A percentile compares a stretch with the other conserved stretches of the same genome.
These are phyloP conservation scores for Arvicola amphibius DNA, from an alignment of 2,797 vertebrate genomes.

Conservation along the genomic window DNA sequence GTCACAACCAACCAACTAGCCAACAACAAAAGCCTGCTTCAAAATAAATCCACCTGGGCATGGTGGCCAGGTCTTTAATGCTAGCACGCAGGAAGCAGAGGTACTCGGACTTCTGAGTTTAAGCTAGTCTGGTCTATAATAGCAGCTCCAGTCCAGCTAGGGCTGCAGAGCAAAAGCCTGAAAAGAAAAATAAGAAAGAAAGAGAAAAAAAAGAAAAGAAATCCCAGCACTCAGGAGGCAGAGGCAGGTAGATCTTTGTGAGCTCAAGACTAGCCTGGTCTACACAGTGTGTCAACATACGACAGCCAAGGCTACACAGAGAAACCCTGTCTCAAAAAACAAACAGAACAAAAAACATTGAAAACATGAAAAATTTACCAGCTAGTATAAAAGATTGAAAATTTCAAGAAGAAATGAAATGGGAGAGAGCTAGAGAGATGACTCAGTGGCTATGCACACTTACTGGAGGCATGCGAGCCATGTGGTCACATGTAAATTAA, in stretches of 20 bases:
- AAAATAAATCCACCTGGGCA: background rate
- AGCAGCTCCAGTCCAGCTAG: background rate
- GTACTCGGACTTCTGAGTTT: background rate
- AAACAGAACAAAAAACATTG: background rate
- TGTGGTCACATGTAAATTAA: background rate
- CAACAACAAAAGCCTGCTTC: background rate
- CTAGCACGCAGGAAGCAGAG: background rate
- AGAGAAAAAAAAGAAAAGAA: background rate
- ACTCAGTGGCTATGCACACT: background rate
- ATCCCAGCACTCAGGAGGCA: background rate
- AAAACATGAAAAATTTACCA: background rate
- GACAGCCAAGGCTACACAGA: background rate
- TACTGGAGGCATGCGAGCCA: background rate
- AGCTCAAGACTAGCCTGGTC: background rate
- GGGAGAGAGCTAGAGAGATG: background rate
- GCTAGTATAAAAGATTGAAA: background rate
- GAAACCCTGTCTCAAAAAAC: background rate
- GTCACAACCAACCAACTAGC: background rate
- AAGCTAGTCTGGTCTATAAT: background rate
- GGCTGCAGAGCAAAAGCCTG: background rate
- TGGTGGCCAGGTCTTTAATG: background rate
- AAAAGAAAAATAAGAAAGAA: no score
- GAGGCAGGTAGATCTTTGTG: background rate
- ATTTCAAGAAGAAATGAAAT: background rate
- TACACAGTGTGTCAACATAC: background rate